phyloP scores from a whole-genome alignment of 2,113 vertebrate genomes.

The Gasterosteus aculeatus region DNA sequence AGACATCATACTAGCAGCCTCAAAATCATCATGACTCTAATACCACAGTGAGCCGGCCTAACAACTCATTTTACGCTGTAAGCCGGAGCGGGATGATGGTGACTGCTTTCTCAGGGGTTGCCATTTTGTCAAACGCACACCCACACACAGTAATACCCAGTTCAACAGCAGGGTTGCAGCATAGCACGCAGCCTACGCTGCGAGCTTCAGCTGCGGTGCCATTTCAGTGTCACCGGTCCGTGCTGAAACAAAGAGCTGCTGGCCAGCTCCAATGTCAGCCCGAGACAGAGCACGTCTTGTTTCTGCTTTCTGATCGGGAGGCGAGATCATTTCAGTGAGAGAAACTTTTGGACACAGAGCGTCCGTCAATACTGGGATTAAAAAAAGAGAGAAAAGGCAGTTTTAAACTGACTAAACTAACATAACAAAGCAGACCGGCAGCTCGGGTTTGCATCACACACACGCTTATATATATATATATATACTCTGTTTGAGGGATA shows the following conservation, averaged over 20 bases:
- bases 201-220: constrained; percentile 50
- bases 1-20: background rate
- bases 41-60: constrained; percentile 6
- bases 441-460: constrained; percentile 6
- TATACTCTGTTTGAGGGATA: background rate
- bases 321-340: constrained; percentile 26
- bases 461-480: no score
- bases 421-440: background rate
- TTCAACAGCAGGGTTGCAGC: constrained; percentile 45
- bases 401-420: background rate
- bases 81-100: constrained; percentile 11
- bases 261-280: constrained; percentile 52
- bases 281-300: constrained; percentile 63
- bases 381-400: background rate
- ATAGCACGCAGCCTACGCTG: constrained; percentile 35
- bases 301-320: constrained; percentile 47
- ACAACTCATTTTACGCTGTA: constrained; percentile 32
- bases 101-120: constrained; percentile 46
- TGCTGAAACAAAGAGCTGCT: constrained; percentile 59
- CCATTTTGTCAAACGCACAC: constrained; percentile 61
- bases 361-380: constrained; percentile 22
- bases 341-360: constrained; percentile 33
- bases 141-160: constrained; percentile 24
- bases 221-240: constrained; percentile 58
- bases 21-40: constrained; percentile 7